Percentiles rank a stretch among this genome's conserved stretches.
Evolutionary conservation across 2,888 invertebrate species (phyloP).

Genomic region (Stegana nigrithorax): DNA sequence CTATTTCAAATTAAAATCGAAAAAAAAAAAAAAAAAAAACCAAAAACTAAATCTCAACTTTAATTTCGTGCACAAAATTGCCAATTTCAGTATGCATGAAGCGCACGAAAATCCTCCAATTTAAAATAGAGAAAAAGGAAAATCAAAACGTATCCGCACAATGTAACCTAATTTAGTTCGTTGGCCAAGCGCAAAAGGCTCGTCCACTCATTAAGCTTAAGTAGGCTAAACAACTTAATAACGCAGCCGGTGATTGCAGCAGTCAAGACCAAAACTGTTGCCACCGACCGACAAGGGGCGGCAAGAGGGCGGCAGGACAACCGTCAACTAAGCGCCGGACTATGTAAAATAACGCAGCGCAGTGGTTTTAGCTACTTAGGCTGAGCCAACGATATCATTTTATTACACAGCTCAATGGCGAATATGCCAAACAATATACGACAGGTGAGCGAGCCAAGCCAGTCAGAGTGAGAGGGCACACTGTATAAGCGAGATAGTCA

Average conservation of each 20-base stretch:
- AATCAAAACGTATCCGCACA: slow-evolving; percentile 38
- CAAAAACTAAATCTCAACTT: too few species aligned
- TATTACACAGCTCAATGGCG: slow-evolving; percentile 45
- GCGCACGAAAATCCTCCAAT: slow-evolving; percentile 5
- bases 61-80: slow-evolving; percentile 4
- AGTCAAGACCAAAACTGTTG: background rate
- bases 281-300: background rate
- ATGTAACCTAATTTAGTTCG: slow-evolving; percentile 48
- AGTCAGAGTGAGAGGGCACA: too few species aligned
- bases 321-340: background rate
- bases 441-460: too few species aligned
- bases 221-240: slow-evolving; percentile 61
- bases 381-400: slow-evolving; percentile 56
- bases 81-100: background rate
- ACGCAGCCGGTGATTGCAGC: slow-evolving; percentile 38
- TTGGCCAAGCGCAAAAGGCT: background rate
- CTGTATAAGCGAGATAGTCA: too few species aligned
- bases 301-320: background rate
- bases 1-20: too few species aligned
- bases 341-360: too few species aligned
- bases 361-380: slow-evolving; percentile 50
- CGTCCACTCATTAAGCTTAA: slow-evolving; percentile 45
- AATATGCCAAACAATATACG: slow-evolving; percentile 12
- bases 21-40: too few species aligned
- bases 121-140: too few species aligned